Base-by-base conservation (phyloP, 2,797 vertebrate species). In the Harpagifer antarcticus region DNA sequence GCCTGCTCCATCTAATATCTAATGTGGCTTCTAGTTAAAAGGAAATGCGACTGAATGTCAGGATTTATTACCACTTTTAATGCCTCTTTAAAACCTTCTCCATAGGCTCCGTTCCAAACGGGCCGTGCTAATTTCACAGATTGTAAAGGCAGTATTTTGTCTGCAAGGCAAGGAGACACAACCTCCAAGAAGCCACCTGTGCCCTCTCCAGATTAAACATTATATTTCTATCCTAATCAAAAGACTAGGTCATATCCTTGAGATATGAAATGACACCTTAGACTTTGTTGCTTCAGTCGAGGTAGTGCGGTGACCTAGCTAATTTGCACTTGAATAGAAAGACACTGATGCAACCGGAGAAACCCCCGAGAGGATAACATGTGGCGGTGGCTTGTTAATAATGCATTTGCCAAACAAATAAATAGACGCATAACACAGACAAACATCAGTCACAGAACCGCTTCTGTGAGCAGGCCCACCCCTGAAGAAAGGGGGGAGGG, bases 371-470 rank as follows among this genome's bases (percentile, higher is more conserved):
- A 88, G 83, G 81, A 90, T 83, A 87, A 70, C 85, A 83, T 86
- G 86, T 90, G 91, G 86, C 87, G 78, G 81, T 69, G 77, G 69
- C 81, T 88, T 82, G 90, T 93, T 90, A 93, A 94, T 93, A 93
- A 93, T 92, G 84, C 87, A 88, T 92, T 89, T 93, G 89, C 89
- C 88, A 87, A 90, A 91, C 89, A 93, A 93, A 92, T 91, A 92
- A 88, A 89, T 84, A 86, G 90, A 92, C 81, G 79, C 89, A 79
- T 72, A 88, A 89, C 88, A 86, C 84, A 88, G 91, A 89, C 91
- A 88, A 92, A 93, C 92, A 94, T 93, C 92, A 92, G 92, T 93
- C 91, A 89, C 88, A 79, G 87, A 87, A 88, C 78, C 78, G 89
- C 86, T 78, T 90, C 85, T 88, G 84, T 88, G 89, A 83, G 60